Conservation (phyloP, 2,797 vertebrate genomes). For the Crocodylus rhombifer region DNA sequence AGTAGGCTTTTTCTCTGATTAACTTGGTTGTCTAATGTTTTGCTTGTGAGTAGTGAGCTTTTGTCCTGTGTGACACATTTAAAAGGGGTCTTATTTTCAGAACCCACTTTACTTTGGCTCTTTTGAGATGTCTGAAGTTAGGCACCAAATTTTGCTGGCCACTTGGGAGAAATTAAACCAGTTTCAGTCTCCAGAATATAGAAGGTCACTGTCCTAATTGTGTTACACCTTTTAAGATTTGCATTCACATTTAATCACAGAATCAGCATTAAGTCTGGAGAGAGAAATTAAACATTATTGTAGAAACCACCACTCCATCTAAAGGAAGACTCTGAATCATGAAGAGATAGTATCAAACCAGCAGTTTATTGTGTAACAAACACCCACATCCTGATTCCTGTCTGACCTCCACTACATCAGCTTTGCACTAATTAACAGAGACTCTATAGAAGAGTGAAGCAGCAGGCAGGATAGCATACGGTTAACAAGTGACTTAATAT, state of each 20-base stretch:
- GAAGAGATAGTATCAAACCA: conserved; percentile 73
- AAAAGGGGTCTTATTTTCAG: background rate
- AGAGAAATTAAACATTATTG: background rate
- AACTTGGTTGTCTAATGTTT: background rate
- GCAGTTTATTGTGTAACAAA: conserved; percentile 78
- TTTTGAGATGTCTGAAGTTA: background rate
- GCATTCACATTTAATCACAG: too few relatives aligned
- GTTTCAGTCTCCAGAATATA: background rate
- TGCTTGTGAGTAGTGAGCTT: background rate
- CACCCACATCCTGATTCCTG: conserved; percentile 54
- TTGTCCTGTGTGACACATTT: background rate
- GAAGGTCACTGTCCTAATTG: background rate
- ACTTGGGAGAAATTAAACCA: background rate
- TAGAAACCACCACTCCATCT: background rate
- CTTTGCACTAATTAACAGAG: conserved; percentile 32
- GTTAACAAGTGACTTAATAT: conserved; percentile 72
- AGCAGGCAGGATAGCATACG: conserved; percentile 62
- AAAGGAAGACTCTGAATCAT: conserved; percentile 55
- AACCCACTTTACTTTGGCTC: background rate
- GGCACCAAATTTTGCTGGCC: background rate
- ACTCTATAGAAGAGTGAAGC: conserved; percentile 55
- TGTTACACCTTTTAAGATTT: background rate
- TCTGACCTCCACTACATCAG: conserved; percentile 61
- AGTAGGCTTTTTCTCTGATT: background rate
- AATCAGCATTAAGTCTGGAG: background rate